Evolutionary conservation across 2,888 invertebrate species (phyloP).

Genomic region (Exephanes ischioxanthus): DNA sequence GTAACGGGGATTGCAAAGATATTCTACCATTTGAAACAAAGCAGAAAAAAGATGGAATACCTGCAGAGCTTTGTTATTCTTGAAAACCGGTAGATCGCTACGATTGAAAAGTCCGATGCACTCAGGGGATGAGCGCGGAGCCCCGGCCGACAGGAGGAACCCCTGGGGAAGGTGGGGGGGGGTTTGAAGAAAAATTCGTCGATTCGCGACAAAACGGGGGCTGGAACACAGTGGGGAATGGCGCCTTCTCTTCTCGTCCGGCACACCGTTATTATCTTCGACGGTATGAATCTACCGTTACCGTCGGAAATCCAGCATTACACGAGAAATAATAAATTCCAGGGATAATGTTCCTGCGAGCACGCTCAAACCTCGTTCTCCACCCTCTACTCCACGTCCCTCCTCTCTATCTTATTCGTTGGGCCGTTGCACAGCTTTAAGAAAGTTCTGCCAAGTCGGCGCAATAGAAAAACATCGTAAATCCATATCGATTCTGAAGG

Average conservation of each 20-base stretch:
- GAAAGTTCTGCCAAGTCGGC: conserved; percentile 83
- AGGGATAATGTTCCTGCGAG: conserved; percentile 78
- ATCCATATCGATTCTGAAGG: conserved; percentile 81
- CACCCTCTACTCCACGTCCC: conserved; percentile 7
- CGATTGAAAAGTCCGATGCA: conserved; percentile 51
- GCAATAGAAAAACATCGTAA: conserved; percentile 84
- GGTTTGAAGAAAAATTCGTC: conserved; percentile 38
- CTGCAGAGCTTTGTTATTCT: conserved; percentile 46
- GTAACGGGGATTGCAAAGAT: not conserved
- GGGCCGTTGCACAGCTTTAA: conserved; percentile 72
- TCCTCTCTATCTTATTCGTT: conserved; percentile 43
- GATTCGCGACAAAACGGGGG: conserved; percentile 50
- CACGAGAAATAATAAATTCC: conserved; percentile 80
- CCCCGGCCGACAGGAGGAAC: conserved; percentile 2
- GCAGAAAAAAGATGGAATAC: not conserved
- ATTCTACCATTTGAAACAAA: not conserved
- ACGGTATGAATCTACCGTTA: conserved; percentile 76
- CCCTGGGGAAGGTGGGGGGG: not conserved
- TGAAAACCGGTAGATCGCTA: conserved; percentile 32
- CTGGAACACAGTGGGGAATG: conserved; percentile 42
- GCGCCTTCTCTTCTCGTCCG: conserved; percentile 67
- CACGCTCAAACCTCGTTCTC: conserved; percentile 54
- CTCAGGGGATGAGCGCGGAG: conserved; percentile 39
- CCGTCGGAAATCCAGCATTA: conserved; percentile 75
- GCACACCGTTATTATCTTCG: conserved; percentile 78